Evolutionary conservation across 1,140 invertebrate species (phyloP), one percentile per base, ranked within the genome.

Genomic region (Drosophila ohnishii): DNA sequence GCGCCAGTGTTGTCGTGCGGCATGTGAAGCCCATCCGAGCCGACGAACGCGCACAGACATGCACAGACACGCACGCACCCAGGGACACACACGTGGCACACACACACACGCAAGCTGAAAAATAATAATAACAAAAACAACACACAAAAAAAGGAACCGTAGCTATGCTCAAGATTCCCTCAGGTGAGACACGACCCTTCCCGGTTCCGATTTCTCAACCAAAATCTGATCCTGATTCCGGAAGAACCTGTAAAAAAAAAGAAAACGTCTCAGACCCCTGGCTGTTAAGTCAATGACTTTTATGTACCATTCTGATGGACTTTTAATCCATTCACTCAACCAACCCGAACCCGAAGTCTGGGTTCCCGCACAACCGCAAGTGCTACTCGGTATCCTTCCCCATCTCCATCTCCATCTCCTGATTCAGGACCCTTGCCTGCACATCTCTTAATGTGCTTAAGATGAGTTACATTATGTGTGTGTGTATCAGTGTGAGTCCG

Each of bases 271-370:
- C 16, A n/a, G 22, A 48, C 30, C 51, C 51, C 67, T 48, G 50
- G 80, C 62, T 80, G 79, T 87, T 88, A 88, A 88, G 83, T 87
- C 83, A 88, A 87, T 87, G 83, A 88, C 84, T 87, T 87, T 87
- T 87, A 87, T 87, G 84, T 80, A 87, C 83, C 83, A 87, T 84
- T 88, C 86, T 88, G 83, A 87, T 87, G 80, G 83, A 84, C 84
- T 87, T 87, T 87, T 87, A 87, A 87, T 87, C 84, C 83, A 87
- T 80, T 76, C 63, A 77, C 73, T 69, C 75, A 77, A 48, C 58
- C 72, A 74, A 32, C 53, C 50, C 56, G 19, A 74, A 32, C 53
- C 50, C 56, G 19, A 47, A 56, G 40, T 8, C 30, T 51, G 16
- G 30, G 19, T 32, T 40, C 69, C 53, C 53, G 66, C 47, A 56